Evolutionary conservation across 2,113 vertebrate genomes (phyloP), one percentile per base, ranked within the genome.

Genomic region (Astur gentilis): DNA sequence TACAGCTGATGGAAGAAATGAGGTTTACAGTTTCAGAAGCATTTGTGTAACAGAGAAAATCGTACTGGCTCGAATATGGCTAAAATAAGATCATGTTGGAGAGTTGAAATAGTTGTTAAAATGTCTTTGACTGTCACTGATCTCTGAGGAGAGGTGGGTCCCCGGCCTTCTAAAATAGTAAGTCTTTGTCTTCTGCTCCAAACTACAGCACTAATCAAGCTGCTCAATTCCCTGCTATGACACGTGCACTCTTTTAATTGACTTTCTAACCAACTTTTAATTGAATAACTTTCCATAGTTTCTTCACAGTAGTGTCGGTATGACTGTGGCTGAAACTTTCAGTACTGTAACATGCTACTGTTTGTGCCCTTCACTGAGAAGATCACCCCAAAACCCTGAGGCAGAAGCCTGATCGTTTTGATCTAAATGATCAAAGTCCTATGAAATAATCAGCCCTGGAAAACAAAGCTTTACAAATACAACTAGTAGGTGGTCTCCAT

Each of bases 261-360:
- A 40, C 25, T 42, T 81, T 16, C 11, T 61, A n/a, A 15, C 10
- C 20, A 62, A 8, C 22, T 57, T 83, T 9, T 49, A 34, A 22
- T 61, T 7, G 5, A 61, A 10, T 90, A 62, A 40, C 25, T 84
- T 91, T 22, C 5, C 12, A 2, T 19, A 19, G 13, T 40, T 81
- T 23, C 3, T 55, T 90, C n/a, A 11, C 14, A 21, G 7, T 19
- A 40, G 31, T 36, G 36, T 83, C 23, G 7, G 14, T 61, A 29
- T 27, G 50, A 86, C 54, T 52, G 21, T 49, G 47, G 34, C 34
- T 5, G 17, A 80, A 80, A 44, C 32, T 76, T 83, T 13, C 22
- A 13, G 6, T 47, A 9, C 10, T 38, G 5, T 15, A 71, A 4
- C 8, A 4, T 78, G 49, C 31, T 1, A 0, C 29, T 23, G 4